These are phyloP conservation scores for Scopus umbretta DNA, from an alignment of 2,113 vertebrate species.

Conservation along the genomic window DNA sequence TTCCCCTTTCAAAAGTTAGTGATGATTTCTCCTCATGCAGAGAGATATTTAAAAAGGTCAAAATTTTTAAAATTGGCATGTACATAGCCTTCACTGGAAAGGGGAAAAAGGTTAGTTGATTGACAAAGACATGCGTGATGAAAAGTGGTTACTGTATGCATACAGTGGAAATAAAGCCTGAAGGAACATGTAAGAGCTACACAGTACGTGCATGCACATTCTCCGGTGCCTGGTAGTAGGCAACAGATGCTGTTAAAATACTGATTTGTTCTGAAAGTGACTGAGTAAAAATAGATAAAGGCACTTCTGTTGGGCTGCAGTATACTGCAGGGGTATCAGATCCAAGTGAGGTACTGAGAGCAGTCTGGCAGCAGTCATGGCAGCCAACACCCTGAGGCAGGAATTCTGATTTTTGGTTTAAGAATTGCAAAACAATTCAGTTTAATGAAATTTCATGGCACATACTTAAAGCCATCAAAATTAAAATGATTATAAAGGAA, in stretches of 20 bases:
- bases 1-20: conserved; percentile 21
- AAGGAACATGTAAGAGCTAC: conserved; percentile 13
- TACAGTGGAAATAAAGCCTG: conserved; percentile 51
- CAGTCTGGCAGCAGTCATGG: background rate
- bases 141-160: conserved; percentile 27
- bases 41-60: background rate
- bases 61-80: background rate
- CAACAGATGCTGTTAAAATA: conserved; percentile 30
- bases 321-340: background rate
- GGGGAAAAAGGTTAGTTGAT: conserved; percentile 11
- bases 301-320: background rate
- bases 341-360: background rate
- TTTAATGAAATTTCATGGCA: background rate
- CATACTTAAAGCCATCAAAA: background rate
- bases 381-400: background rate
- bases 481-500: background rate
- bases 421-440: background rate
- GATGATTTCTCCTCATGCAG: conserved; percentile 36
- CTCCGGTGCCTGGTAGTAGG: background rate
- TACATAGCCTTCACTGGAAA: background rate
- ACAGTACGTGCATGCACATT: conserved; percentile 24
- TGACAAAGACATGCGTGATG: conserved; percentile 55
- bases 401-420: background rate
- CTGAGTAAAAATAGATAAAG: conserved; percentile 34
- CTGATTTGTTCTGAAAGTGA: conserved; percentile 57